Evolutionary conservation across 2,113 vertebrate genomes (phyloP), one percentile per base, ranked within the genome.

Genomic region (Catharus minimus): DNA sequence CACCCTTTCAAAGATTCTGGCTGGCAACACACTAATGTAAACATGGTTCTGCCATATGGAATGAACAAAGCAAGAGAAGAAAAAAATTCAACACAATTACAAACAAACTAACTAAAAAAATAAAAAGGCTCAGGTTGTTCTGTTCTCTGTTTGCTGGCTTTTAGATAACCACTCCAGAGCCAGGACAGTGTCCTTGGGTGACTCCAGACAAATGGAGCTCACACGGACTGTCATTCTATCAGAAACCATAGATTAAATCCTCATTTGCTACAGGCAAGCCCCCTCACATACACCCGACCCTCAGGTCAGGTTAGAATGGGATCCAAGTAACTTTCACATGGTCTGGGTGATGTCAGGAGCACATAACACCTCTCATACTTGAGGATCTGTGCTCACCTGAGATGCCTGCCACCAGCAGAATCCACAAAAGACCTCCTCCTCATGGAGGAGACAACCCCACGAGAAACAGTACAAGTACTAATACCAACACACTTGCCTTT

Each of bases 401-500:
- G 21, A 79, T 2, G 1, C 15, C 13, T 57, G 15, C 33, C 18
- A 46, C 1, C n/a, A 38, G 22, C 2, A 82, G n/a, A 27, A 85
- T 9, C 16, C 68, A 80, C 32, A 67, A 41, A 66, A 71, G 20
- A 50, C 15, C 26, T 50, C 49, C 49, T 65, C 13, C 33, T 19
- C 3, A 30, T 6, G 30, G 32, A 90, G 19, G 3, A 58, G 19
- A 74, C 18, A 80, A 10, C 3, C 9, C 10, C 17, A 60, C 36
- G 6, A 71, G 39, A 64, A 88, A 33, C 4, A 67, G 30, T 30
- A 19, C n/a, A 64, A 65, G 27, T 32, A 60, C 9, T 20, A 69
- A 47, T 3, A 46, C 10, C 15, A 52, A 33, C 2, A 72, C 30
- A 61, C 95, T 96, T 81, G 95, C 97, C 97, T 96, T 97, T 81